phyloP scores from a whole-genome alignment of 2,888 invertebrate species.

The Apamea monoglypha region DNA sequence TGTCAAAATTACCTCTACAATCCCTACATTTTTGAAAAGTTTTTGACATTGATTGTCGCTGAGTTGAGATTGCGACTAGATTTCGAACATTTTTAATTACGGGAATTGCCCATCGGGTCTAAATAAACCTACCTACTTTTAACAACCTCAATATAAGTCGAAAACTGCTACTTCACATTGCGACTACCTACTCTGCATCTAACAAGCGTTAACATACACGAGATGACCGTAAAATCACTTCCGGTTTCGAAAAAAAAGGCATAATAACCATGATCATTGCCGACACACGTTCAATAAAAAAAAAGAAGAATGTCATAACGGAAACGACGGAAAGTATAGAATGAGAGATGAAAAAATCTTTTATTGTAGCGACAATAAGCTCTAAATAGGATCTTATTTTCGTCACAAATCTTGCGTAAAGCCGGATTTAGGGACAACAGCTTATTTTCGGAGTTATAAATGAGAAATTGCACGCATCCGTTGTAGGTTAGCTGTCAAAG shows the following conservation, averaged over 20 bases:
- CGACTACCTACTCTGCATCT: not conserved
- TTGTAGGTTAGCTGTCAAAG: slow-evolving; percentile 67
- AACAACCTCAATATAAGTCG: not conserved
- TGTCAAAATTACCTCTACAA: no score
- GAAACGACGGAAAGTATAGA: slow-evolving; percentile 64
- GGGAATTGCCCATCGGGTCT: not conserved
- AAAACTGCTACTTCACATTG: not conserved
- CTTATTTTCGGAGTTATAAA: slow-evolving; percentile 70
- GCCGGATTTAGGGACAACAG: slow-evolving; percentile 70
- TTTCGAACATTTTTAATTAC: no score
- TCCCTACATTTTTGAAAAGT: no score
- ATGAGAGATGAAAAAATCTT: slow-evolving; percentile 60
- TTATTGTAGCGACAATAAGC: slow-evolving; percentile 60
- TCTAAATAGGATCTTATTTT: slow-evolving; percentile 65
- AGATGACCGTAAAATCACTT: slow-evolving; percentile 57
- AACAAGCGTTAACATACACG: slow-evolving; percentile 19
- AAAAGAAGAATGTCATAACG: slow-evolving; percentile 63
- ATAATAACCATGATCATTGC: slow-evolving; percentile 64
- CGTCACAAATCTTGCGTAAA: slow-evolving; percentile 71
- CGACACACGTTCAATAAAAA: slow-evolving; percentile 66
- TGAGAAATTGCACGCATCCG: slow-evolving; percentile 75
- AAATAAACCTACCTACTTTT: not conserved
- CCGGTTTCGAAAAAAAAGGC: slow-evolving; percentile 38
- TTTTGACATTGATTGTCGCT: no score
- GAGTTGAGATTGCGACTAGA: no score